Evolutionary conservation across 2,113 vertebrate genomes (phyloP).

Genomic region (Hystrix brachyura): DNA sequence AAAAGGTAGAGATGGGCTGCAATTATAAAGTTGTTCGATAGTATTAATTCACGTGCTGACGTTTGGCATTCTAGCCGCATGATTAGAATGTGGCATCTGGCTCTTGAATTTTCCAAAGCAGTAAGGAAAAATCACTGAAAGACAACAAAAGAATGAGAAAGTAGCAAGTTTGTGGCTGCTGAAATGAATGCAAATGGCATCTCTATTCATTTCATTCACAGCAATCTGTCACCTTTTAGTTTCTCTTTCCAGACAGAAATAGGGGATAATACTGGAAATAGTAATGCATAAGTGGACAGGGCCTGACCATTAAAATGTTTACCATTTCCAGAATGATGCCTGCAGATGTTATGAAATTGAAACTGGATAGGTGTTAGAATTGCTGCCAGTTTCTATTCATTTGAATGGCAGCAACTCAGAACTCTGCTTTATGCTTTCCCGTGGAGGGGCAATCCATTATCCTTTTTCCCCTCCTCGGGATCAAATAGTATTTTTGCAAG

Average conservation of each 20-base stretch:
- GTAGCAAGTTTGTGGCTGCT: conserved; percentile 55
- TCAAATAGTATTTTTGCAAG: conserved; percentile 88
- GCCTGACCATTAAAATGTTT: conserved; percentile 90
- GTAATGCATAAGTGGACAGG: conserved; percentile 86
- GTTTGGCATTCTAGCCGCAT: conserved; percentile 60
- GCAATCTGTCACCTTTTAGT: conserved; percentile 87
- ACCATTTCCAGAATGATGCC: conserved; percentile 86
- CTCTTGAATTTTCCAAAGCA: conserved; percentile 79
- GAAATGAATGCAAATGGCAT: conserved; percentile 87
- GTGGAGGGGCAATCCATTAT: conserved; percentile 88
- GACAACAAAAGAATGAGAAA: conserved; percentile 81
- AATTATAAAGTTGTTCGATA: conserved; percentile 73
- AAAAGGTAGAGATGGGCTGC: conserved; percentile 68
- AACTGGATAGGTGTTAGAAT: conserved; percentile 87
- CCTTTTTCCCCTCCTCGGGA: conserved; percentile 81
- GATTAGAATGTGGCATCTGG: conserved; percentile 74
- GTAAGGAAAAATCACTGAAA: conserved; percentile 76
- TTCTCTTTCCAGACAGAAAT: conserved; percentile 84
- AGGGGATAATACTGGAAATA: conserved; percentile 86
- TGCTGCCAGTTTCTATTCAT: conserved; percentile 89
- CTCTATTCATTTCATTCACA: conserved; percentile 84
- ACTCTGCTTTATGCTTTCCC: conserved; percentile 83
- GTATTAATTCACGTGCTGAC: conserved; percentile 51
- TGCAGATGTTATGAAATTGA: conserved; percentile 89
- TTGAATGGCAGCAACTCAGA: conserved; percentile 88